Percentiles rank a stretch among this genome's conserved stretches.
Conservation (phyloP, 64 coral and sea anemone species). For the Montipora foliosa region DNA sequence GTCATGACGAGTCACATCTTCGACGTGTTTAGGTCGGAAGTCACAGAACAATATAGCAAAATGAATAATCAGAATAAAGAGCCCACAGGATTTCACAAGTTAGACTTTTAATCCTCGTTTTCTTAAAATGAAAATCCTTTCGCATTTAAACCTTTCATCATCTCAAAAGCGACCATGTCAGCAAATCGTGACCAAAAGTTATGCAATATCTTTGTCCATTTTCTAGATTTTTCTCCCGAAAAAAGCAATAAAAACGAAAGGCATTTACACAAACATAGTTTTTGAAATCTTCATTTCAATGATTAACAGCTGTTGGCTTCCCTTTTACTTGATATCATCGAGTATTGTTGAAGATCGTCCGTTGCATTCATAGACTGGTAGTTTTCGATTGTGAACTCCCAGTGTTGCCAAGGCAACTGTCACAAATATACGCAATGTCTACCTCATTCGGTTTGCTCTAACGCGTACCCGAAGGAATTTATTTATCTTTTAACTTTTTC, state of each 20-base stretch:
- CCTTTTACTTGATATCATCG: background rate
- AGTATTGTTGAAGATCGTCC: background rate
- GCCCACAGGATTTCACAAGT: background rate
- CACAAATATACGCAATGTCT: background rate
- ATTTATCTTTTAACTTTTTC: background rate
- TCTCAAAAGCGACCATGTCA: background rate
- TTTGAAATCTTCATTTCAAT: background rate
- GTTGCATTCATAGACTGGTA: background rate
- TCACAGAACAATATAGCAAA: background rate
- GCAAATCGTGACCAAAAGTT: background rate
- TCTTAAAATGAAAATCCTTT: background rate
- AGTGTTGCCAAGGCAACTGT: background rate
- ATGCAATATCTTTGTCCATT: background rate
- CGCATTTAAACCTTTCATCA: background rate
- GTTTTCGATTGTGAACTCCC: background rate
- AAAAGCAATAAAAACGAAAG: background rate
- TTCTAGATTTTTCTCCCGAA: background rate
- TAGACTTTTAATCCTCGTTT: background rate
- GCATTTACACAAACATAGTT: background rate
- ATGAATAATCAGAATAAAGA: background rate
- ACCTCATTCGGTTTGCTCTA: background rate
- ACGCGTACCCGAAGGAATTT: background rate
- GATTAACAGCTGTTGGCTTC: background rate
- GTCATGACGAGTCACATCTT: constrained; percentile 10
- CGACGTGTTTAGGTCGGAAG: constrained; percentile 8